These are phyloP conservation scores for Setophaga petechia DNA, from an alignment of 2,113 vertebrate species.

Conservation along the genomic window DNA sequence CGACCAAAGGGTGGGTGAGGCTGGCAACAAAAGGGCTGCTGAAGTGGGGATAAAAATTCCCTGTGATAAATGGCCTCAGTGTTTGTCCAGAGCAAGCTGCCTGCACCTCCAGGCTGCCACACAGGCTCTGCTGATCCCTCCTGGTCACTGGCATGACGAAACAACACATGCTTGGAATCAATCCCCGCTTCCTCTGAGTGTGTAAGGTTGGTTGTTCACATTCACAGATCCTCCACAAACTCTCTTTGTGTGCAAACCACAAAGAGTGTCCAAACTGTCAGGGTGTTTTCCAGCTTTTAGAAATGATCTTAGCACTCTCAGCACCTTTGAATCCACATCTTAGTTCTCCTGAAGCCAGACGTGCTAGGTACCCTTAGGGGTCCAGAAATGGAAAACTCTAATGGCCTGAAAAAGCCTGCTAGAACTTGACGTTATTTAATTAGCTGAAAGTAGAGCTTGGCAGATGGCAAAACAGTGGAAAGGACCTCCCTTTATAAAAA, in stretches of 20 bases:
- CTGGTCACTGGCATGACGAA: not conserved
- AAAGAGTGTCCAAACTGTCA: not conserved
- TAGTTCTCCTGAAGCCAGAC: not conserved
- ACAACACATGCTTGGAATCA: not conserved
- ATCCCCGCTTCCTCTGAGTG: not conserved
- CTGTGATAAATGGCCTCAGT: not conserved
- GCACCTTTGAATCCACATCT: not conserved
- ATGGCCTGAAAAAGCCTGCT: not conserved
- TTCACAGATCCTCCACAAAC: not conserved
- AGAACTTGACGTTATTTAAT: conserved; percentile 13
- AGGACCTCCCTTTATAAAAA: conserved; percentile 56
- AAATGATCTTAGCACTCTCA: not conserved
- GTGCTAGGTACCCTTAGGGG: not conserved
- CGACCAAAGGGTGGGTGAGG: not conserved
- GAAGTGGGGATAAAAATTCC: not conserved
- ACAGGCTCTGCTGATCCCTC: not conserved
- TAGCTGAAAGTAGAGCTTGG: conserved; percentile 26
- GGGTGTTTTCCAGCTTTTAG: not conserved
- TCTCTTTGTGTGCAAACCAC: not conserved
- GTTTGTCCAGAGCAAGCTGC: not conserved
- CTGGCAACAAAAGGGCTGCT: not conserved
- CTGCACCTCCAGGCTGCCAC: not conserved
- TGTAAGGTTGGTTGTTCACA: not conserved
- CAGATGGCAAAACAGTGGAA: conserved; percentile 46
- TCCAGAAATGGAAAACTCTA: conserved; percentile 19